A percentile compares a stretch with the other conserved stretches of the same genome.
phyloP scores from a whole-genome alignment of 2,113 vertebrate genomes.

The Gadus macrocephalus region DNA sequence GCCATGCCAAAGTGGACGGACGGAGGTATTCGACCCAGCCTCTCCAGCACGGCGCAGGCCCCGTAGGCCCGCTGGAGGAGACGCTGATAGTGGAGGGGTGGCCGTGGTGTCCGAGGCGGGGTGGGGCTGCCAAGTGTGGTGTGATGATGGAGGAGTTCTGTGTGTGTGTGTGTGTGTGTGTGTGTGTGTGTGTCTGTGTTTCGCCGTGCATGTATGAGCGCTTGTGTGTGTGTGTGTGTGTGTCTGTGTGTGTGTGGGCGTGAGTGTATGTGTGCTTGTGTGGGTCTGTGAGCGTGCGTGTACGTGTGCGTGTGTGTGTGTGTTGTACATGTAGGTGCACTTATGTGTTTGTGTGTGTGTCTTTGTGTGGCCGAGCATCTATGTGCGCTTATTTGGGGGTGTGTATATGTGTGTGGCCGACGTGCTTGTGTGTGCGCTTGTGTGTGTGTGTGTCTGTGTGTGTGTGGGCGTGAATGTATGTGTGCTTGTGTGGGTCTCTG shows the following conservation, averaged over 20 bases:
- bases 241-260: conserved; percentile 1
- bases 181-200: not conserved
- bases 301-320: not conserved
- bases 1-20: conserved; percentile 64
- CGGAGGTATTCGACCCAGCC: conserved; percentile 62
- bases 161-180: conserved; percentile 18
- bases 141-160: conserved; percentile 8
- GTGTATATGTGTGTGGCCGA: conserved; percentile 3
- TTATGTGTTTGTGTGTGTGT: conserved; percentile 34
- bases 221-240: conserved; percentile 7
- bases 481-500: too few relatives aligned
- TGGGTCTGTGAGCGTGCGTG: too few relatives aligned
- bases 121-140: not conserved
- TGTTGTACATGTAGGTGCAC: not conserved
- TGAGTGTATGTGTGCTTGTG: not conserved
- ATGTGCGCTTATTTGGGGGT: conserved; percentile 17
- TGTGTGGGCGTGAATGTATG: conserved; percentile 9
- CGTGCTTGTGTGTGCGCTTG: not conserved
- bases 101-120: conserved; percentile 17
- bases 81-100: conserved; percentile 52
- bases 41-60: conserved; percentile 58
- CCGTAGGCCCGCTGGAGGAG: conserved; percentile 33
- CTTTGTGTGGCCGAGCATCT: not conserved
- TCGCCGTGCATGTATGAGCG: conserved; percentile 13
- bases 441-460: too few relatives aligned